These are phyloP conservation scores for Bicyclus anynana DNA, from an alignment of 1,140 invertebrate genomes.

Conservation along the genomic window DNA sequence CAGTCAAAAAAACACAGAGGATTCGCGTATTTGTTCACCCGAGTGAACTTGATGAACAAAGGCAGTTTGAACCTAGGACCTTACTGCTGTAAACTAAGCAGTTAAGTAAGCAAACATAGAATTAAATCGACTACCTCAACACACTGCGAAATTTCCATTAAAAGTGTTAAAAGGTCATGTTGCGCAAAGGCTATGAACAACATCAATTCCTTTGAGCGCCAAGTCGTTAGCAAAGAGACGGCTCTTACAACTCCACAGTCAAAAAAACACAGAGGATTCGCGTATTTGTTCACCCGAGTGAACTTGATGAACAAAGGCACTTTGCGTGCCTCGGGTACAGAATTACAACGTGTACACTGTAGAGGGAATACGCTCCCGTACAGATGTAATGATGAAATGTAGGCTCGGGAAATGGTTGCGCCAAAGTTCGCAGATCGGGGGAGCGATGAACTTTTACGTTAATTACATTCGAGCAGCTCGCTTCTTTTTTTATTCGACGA, in stretches of 20 bases:
- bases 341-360: neutral
- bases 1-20: neutral
- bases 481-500: too few relatives aligned
- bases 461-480: too few relatives aligned
- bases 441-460: neutral
- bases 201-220: neutral
- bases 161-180: too few relatives aligned
- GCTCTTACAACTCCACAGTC: neutral
- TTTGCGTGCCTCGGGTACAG: neutral
- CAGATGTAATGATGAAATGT: neutral
- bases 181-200: too few relatives aligned
- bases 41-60: slow-evolving; percentile 6
- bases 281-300: slow-evolving; percentile 4
- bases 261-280: neutral
- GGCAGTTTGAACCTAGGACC: too few relatives aligned
- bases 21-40: slow-evolving; percentile 1
- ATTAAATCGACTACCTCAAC: too few relatives aligned
- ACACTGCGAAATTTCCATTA: too few relatives aligned
- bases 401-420: neutral
- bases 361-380: neutral
- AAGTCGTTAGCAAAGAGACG: neutral
- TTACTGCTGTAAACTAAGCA: too few relatives aligned
- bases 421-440: neutral
- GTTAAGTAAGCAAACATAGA: too few relatives aligned
- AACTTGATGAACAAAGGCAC: slow-evolving; percentile 6